Percentiles rank a stretch among this genome's conserved stretches.
Conservation (phyloP, 92 coral and sea anemone genomes). For the Paragorgia papillata region DNA sequence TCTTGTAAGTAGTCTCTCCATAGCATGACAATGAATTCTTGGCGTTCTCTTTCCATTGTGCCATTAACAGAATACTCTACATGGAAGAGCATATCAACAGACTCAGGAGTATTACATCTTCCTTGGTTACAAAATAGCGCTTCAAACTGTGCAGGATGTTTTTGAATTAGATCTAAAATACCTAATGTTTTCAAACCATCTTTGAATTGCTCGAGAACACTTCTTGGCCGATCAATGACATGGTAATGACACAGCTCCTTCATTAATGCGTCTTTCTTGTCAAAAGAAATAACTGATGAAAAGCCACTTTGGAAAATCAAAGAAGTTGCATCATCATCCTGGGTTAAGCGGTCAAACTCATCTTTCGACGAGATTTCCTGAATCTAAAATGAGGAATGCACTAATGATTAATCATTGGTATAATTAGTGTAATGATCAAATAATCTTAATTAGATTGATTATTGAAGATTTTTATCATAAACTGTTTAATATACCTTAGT, state of each 20-base stretch:
- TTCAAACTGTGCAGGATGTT: constrained; percentile 34
- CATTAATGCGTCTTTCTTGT: not conserved
- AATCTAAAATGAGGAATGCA: no score
- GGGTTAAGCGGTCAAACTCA: not conserved
- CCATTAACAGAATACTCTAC: constrained; percentile 22
- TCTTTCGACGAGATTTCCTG: not conserved
- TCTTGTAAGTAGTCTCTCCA: no score
- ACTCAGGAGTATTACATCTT: not conserved
- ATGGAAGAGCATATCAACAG: constrained; percentile 31
- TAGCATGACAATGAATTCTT: constrained; percentile 51
- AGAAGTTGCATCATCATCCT: not conserved
- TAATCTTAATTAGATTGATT: not conserved
- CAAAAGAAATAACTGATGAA: constrained; percentile 1
- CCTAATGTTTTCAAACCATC: constrained; percentile 42
- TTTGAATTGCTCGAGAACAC: no score
- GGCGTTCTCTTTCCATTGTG: constrained; percentile 7
- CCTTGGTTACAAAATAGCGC: not conserved
- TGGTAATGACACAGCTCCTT: constrained; percentile 25
- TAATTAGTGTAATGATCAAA: not conserved
- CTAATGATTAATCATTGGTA: no score
- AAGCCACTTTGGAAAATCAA: constrained; percentile 38
- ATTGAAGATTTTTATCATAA: not conserved
- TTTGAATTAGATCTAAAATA: constrained; percentile 20
- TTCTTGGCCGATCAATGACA: constrained; percentile 42
- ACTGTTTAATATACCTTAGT: not conserved